Evolutionary conservation across 2,113 vertebrate species (phyloP).

Genomic region (Alethe castanea): DNA sequence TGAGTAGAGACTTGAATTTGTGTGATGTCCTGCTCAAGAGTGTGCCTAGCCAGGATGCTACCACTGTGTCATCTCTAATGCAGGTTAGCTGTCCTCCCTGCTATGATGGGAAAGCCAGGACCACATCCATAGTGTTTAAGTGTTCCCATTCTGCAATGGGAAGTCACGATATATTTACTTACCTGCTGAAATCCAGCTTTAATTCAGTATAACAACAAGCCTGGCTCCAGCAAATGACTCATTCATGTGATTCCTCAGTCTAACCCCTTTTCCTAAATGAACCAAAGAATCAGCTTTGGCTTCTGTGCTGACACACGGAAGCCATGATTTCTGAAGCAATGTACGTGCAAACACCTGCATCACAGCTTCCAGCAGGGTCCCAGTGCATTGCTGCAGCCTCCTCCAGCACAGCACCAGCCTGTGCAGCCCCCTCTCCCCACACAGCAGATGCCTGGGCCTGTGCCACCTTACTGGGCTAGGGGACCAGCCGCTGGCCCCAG

Average conservation of each 20-base stretch:
- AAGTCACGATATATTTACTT: background rate
- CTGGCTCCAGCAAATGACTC: background rate
- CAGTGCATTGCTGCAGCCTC: background rate
- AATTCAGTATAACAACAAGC: background rate
- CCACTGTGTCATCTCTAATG: background rate
- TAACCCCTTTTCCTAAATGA: background rate
- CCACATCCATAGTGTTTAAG: background rate
- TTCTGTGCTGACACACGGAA: background rate
- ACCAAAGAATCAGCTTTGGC: background rate
- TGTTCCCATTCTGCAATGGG: background rate
- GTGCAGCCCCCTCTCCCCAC: background rate
- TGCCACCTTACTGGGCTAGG: background rate
- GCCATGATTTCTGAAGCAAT: background rate
- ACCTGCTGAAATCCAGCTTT: background rate
- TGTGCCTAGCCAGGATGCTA: background rate
- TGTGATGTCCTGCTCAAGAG: background rate
- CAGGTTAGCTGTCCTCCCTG: background rate
- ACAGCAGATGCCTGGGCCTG: background rate
- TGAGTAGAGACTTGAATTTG: background rate
- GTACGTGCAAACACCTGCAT: accelerated
- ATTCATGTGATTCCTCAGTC: background rate
- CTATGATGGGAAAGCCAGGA: background rate
- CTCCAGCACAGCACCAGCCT: background rate
- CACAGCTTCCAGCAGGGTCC: background rate
- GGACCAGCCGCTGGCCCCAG: background rate